These are phyloP conservation scores for Ophonus ardosiacus DNA, from an alignment of 2,888 invertebrate species.

Conservation along the genomic window DNA sequence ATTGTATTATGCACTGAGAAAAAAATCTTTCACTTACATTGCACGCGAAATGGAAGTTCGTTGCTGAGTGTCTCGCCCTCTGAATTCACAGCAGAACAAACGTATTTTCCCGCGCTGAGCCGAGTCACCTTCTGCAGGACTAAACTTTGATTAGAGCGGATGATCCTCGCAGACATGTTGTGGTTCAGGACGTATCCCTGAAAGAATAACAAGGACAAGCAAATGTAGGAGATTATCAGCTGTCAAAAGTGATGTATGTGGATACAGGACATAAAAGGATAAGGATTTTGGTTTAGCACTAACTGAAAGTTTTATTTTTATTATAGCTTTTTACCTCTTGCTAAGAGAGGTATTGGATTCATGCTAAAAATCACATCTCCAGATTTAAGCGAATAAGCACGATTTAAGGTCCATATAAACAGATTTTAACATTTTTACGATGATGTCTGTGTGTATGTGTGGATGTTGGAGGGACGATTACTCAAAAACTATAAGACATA, in stretches of 20 bases:
- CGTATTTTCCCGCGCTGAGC: slow-evolving; percentile 90
- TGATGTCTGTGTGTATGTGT: too few species aligned
- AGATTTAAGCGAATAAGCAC: too few species aligned
- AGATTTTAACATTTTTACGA: too few species aligned
- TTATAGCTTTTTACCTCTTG: too few species aligned
- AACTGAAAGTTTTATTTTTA: background rate
- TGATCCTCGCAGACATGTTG: slow-evolving; percentile 91
- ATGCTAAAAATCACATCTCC: too few species aligned
- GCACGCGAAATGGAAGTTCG: slow-evolving; percentile 89
- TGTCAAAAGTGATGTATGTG: slow-evolving; percentile 41
- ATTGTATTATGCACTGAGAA: background rate
- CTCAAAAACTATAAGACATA: too few species aligned
- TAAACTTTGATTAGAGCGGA: slow-evolving; percentile 94
- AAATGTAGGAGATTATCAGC: slow-evolving; percentile 22
- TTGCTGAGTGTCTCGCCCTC: slow-evolving; percentile 94
- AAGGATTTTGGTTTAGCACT: background rate
- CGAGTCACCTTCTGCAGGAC: slow-evolving; percentile 93
- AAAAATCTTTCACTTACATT: slow-evolving; percentile 83
- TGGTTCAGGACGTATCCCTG: slow-evolving; percentile 89
- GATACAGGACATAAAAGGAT: background rate
- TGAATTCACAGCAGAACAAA: slow-evolving; percentile 91
- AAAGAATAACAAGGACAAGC: slow-evolving; percentile 64
- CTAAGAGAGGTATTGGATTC: too few species aligned
- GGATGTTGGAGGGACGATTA: too few species aligned
- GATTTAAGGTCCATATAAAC: too few species aligned